These are phyloP conservation scores for Nesidiocoris tenuis DNA, from an alignment of 2,888 invertebrate species.

Conservation along the genomic window DNA sequence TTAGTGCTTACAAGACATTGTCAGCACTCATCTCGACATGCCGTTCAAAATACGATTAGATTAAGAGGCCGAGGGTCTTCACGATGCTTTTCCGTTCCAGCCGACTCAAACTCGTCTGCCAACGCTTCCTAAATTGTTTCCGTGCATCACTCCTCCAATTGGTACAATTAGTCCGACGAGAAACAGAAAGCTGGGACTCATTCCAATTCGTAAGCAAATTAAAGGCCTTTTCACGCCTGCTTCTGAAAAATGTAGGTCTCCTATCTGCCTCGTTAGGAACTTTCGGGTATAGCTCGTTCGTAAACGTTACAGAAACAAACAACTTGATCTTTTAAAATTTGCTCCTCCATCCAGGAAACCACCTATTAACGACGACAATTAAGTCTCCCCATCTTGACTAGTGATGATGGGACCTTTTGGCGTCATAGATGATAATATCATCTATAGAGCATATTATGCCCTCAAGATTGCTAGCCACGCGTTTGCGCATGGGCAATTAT, in stretches of 20 bases:
- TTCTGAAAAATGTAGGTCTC: neutral
- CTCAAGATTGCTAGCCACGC: too few species aligned
- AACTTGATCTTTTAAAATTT: neutral
- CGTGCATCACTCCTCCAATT: slow-evolving; percentile 3
- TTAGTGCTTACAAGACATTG: too few species aligned
- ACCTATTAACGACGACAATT: neutral
- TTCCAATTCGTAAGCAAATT: neutral
- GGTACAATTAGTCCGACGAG: neutral
- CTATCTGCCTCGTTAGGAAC: slow-evolving; percentile 1
- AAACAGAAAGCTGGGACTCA: neutral
- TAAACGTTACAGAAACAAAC: neutral
- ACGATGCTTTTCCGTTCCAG: neutral
- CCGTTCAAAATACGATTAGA: neutral
- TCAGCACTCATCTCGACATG: neutral
- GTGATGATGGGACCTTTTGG: too few species aligned
- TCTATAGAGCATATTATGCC: too few species aligned
- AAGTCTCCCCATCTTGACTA: too few species aligned
- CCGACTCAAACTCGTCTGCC: neutral
- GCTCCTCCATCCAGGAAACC: neutral
- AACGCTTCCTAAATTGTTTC: neutral
- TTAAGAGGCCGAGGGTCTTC: slow-evolving; percentile 1
- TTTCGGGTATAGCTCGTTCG: neutral
- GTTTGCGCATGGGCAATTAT: too few species aligned
- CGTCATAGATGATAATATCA: too few species aligned
- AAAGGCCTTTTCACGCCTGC: neutral